Percentiles rank a stretch among this genome's conserved stretches.
phyloP scores from a whole-genome alignment of 64 coral and sea anemone species.

The Trachythela sp. region DNA sequence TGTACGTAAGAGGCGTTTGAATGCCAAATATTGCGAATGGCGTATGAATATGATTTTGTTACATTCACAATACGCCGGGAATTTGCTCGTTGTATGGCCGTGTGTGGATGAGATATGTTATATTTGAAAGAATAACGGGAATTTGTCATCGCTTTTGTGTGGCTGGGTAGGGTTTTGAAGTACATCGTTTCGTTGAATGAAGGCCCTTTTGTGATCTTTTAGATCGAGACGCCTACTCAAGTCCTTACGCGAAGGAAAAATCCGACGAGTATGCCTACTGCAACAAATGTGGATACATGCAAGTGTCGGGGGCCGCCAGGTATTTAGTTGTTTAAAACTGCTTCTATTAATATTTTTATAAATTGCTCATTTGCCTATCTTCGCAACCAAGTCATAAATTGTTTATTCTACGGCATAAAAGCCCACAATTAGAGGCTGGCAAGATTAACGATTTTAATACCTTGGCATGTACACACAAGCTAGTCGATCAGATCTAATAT shows the following conservation, averaged over 20 bases:
- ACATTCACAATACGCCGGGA: background rate
- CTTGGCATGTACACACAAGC: background rate
- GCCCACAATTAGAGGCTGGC: slow-evolving; percentile 21
- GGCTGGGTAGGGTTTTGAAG: background rate
- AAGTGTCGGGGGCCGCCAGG: background rate
- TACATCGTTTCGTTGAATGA: background rate
- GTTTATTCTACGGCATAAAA: slow-evolving; percentile 10
- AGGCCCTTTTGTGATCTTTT: slow-evolving; percentile 27
- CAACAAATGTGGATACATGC: background rate
- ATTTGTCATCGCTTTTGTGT: background rate
- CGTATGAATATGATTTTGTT: background rate
- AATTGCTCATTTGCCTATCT: background rate
- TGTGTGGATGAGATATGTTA: background rate
- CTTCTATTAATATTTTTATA: background rate
- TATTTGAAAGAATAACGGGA: background rate
- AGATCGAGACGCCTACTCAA: slow-evolving; percentile 17
- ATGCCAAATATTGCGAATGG: background rate
- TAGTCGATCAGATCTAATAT: background rate
- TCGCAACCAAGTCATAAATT: slow-evolving; percentile 15
- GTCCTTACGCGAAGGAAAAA: background rate
- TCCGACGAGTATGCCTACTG: background rate
- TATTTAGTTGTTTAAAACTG: background rate
- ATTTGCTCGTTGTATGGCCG: background rate
- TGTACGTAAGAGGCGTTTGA: background rate
- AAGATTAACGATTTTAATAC: slow-evolving; percentile 25